Conservation (phyloP, 1,140 invertebrate genomes). For the Leptinotarsa defecta region DNA sequence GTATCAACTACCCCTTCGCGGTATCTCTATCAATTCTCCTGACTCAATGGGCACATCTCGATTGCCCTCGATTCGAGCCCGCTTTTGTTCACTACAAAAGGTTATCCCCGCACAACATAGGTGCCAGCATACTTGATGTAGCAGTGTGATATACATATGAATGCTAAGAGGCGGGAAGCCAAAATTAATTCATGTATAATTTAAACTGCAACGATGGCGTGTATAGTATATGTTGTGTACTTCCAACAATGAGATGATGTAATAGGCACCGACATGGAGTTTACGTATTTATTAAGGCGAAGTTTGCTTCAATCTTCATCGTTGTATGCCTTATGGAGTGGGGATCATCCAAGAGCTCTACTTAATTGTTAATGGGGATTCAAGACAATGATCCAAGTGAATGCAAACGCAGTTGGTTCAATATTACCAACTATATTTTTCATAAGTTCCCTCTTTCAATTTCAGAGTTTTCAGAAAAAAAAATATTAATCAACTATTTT, state of each 20-base stretch:
- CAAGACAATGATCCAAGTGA: no score
- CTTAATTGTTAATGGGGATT: no score
- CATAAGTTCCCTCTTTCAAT: no score
- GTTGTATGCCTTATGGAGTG: no score
- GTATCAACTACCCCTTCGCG: background rate
- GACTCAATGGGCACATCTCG: conserved; percentile 1
- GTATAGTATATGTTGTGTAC: background rate
- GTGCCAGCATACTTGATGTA: background rate
- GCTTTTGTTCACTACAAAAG: background rate
- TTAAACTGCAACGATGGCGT: background rate
- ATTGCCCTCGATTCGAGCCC: background rate
- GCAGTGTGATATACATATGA: background rate
- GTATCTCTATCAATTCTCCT: conserved; percentile 2
- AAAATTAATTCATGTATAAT: conserved; percentile 7
- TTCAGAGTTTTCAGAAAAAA: no score
- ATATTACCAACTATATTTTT: no score
- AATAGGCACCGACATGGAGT: background rate
- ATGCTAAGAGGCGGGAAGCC: background rate
- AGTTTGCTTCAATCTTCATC: background rate
- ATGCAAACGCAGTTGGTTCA: no score
- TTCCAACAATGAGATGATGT: background rate
- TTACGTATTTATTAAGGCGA: background rate
- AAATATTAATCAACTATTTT: no score
- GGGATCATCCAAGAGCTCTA: no score
- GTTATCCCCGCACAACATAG: background rate